These are phyloP conservation scores for Edolisoma coerulescens DNA, from an alignment of 2,113 vertebrate species.

Conservation along the genomic window DNA sequence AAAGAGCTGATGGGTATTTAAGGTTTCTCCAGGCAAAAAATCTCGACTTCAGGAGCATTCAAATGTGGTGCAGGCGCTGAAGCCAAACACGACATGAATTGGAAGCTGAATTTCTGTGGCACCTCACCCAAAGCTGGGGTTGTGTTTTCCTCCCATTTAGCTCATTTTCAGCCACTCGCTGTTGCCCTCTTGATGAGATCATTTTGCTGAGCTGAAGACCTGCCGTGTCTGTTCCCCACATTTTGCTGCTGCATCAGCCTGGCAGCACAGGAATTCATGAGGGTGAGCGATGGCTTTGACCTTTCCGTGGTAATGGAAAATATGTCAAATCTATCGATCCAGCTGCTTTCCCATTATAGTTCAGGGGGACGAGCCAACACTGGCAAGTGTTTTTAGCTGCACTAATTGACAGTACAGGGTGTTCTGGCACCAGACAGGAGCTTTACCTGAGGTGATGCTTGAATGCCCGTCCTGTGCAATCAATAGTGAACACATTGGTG, in stretches of 20 bases:
- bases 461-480: background rate
- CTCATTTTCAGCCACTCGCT: background rate
- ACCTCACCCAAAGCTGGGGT: background rate
- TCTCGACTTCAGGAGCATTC: fast-evolving
- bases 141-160: background rate
- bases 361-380: background rate
- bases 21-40: background rate
- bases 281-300: background rate
- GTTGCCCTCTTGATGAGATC: background rate
- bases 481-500: fast-evolving
- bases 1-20: background rate
- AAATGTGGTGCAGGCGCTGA: no score
- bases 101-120: background rate
- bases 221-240: fast-evolving
- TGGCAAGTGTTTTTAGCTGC: background rate
- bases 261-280: background rate
- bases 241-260: background rate
- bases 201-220: background rate
- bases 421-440: background rate
- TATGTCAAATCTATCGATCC: background rate
- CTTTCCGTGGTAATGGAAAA: background rate
- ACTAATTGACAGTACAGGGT: background rate
- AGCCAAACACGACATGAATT: fast-evolving
- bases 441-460: background rate
- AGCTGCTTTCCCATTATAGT: background rate